These are phyloP conservation scores for Drosophila seguyi DNA, from an alignment of 1,140 invertebrate species.

Conservation along the genomic window DNA sequence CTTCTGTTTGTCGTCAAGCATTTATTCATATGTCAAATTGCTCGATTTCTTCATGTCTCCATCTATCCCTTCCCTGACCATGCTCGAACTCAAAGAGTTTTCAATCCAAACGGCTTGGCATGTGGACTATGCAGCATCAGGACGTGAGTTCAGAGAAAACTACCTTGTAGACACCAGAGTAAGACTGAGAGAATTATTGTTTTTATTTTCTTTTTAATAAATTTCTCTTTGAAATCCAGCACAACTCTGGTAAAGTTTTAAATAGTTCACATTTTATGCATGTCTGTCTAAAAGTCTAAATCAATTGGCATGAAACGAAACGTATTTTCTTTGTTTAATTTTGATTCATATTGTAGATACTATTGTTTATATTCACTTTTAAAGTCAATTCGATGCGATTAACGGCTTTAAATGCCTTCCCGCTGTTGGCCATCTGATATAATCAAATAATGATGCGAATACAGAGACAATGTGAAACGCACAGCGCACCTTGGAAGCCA, in stretches of 20 bases:
- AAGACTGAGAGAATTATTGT: conserved; percentile 9
- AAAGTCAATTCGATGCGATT: too few relatives aligned
- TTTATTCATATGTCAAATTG: conserved; percentile 38
- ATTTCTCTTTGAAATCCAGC: background rate
- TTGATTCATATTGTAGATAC: too few relatives aligned
- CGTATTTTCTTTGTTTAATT: background rate
- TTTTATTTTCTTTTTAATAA: background rate
- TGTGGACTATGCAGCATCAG: conserved; percentile 34
- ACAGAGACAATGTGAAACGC: conserved; percentile 28
- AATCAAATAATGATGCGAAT: conserved; percentile 62
- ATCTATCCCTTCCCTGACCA: conserved; percentile 1
- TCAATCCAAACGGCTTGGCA: conserved; percentile 25
- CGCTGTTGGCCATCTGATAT: conserved; percentile 18
- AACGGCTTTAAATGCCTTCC: conserved; percentile 5
- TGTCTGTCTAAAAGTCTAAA: background rate
- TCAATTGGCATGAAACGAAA: conserved; percentile 6
- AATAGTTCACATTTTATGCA: conserved; percentile 9
- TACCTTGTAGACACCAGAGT: conserved; percentile 14
- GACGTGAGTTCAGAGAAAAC: conserved; percentile 50
- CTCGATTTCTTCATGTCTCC: conserved; percentile 12
- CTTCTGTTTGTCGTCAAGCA: conserved; percentile 44
- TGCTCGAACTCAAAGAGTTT: conserved; percentile 16
- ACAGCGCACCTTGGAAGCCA: conserved; percentile 22
- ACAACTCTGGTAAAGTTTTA: conserved; percentile 7
- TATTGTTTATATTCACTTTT: background rate